Percentiles rank a stretch among this genome's conserved stretches.
Evolutionary conservation across 2,797 vertebrate genomes (phyloP).

Genomic region (Lophotriccus pileatus): DNA sequence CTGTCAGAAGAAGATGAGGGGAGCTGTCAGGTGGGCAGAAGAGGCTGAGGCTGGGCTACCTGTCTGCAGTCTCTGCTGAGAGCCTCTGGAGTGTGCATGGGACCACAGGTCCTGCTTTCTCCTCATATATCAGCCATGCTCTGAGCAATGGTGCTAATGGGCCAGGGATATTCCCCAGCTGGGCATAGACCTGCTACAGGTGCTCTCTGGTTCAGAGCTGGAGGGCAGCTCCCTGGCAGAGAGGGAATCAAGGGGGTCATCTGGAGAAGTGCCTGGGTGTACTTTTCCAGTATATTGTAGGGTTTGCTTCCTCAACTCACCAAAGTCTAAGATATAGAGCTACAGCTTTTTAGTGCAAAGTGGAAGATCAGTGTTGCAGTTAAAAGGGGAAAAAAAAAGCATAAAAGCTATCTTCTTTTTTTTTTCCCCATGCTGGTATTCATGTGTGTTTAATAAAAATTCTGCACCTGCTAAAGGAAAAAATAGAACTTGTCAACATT

Average conservation of each 20-base stretch:
- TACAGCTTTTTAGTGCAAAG: background rate
- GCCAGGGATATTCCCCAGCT: background rate
- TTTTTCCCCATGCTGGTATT: background rate
- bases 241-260: background rate
- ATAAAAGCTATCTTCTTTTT: background rate
- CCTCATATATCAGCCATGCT: background rate
- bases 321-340: background rate
- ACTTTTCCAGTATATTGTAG: background rate
- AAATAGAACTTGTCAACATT: background rate
- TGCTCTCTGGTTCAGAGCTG: background rate
- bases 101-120: background rate
- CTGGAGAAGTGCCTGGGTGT: background rate
- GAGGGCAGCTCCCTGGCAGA: background rate
- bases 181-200: accelerated
- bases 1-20: background rate
- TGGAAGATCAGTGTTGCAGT: background rate
- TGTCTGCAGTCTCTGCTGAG: background rate
- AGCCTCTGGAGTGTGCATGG: background rate
- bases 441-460: background rate
- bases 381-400: background rate
- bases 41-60: background rate
- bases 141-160: background rate
- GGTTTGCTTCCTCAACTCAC: background rate
- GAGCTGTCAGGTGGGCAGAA: background rate
- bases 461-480: background rate